These are phyloP conservation scores for Lepidonotus clava DNA, from an alignment of 2,888 invertebrate species.

Conservation along the genomic window DNA sequence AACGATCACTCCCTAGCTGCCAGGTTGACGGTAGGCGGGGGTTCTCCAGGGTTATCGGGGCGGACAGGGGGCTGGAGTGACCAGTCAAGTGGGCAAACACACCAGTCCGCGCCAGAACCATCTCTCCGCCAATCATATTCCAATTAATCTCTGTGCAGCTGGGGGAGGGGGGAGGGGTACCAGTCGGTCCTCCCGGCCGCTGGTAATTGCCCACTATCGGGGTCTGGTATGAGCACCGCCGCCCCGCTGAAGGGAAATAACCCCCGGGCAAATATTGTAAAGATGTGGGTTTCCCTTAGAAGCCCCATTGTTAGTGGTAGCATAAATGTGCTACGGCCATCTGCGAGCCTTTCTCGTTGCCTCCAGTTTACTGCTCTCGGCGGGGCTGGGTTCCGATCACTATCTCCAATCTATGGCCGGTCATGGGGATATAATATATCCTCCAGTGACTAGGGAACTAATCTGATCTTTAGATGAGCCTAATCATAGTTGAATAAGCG, in stretches of 20 bases:
- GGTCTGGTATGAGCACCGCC: neutral
- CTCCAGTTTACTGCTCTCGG: too few species aligned
- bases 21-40: neutral
- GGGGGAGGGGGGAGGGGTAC: neutral
- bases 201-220: conserved; percentile 17
- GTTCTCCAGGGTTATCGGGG: neutral
- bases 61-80: neutral
- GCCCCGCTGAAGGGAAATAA: neutral
- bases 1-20: neutral
- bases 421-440: too few species aligned
- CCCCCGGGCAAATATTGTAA: neutral
- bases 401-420: too few species aligned
- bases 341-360: too few species aligned
- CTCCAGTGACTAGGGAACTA: too few species aligned
- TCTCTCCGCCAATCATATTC: conserved; percentile 1
- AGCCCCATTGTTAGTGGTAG: neutral
- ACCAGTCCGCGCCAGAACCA: neutral
- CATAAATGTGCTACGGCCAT: too few species aligned
- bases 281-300: neutral
- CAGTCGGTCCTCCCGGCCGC: neutral
- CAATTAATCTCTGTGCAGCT: neutral
- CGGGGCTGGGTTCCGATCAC: too few species aligned
- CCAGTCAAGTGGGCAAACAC: conserved; percentile 17
- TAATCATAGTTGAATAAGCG: too few species aligned
- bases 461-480: too few species aligned